phyloP scores from a whole-genome alignment of 1,140 invertebrate genomes.

The Atta colombica region DNA sequence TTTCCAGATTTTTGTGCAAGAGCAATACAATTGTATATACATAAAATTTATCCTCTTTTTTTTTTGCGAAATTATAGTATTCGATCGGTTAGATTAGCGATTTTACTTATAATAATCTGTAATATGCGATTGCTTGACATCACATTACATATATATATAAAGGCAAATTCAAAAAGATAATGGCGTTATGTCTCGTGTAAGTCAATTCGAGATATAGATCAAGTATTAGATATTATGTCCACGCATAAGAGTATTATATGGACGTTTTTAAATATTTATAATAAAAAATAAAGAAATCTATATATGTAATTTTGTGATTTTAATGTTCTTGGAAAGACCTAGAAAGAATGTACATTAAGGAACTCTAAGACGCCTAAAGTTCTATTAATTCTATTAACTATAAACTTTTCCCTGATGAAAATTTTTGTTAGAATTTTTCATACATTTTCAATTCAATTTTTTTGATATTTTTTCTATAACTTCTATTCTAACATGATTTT shows the following conservation, averaged over 20 bases:
- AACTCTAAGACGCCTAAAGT: not conserved
- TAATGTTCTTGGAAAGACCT: not conserved
- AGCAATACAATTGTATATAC: slow-evolving; percentile 57
- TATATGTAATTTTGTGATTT: slow-evolving; percentile 47
- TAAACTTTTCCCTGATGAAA: not conserved
- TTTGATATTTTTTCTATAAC: too few relatives aligned
- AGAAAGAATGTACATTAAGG: not conserved
- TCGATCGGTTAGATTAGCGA: slow-evolving; percentile 28
- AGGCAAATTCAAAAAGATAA: slow-evolving; percentile 64
- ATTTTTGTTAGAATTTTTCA: too few relatives aligned
- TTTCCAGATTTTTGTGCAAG: slow-evolving; percentile 33
- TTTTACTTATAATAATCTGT: slow-evolving; percentile 61
- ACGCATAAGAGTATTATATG: slow-evolving; percentile 67
- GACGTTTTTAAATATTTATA: slow-evolving; percentile 85
- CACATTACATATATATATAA: slow-evolving; percentile 23
- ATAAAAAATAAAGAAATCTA: slow-evolving; percentile 81
- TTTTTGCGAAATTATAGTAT: not conserved
- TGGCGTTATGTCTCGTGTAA: slow-evolving; percentile 51
- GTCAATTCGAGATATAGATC: slow-evolving; percentile 67
- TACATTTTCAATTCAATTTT: too few relatives aligned
- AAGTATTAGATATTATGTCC: slow-evolving; percentile 76
- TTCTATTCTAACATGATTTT: too few relatives aligned
- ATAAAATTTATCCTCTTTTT: slow-evolving; percentile 39
- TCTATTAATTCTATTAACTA: not conserved
- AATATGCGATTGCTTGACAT: slow-evolving; percentile 57